Conservation (phyloP, 2,113 vertebrate genomes). For the Myxocyprinus asiaticus region DNA sequence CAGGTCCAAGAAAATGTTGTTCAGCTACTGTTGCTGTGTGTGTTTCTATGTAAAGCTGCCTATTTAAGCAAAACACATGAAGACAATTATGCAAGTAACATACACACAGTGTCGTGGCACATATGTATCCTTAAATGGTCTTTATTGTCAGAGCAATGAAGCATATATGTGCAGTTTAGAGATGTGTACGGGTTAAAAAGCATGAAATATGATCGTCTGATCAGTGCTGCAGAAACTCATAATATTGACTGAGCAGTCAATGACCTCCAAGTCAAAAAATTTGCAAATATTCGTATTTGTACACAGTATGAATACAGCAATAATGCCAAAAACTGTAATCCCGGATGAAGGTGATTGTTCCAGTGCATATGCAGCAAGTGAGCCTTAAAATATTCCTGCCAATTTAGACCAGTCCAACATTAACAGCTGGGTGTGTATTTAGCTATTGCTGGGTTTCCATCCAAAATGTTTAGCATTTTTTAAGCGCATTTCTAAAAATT, state of each 20-base stretch:
- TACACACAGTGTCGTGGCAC: too few relatives aligned
- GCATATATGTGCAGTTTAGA: slow-evolving; percentile 65
- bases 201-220: slow-evolving; percentile 66
- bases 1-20: too few relatives aligned
- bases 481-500: too few relatives aligned
- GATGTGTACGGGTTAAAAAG: slow-evolving; percentile 68
- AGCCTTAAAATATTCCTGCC: not conserved
- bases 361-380: not conserved
- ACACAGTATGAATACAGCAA: not conserved
- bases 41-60: too few relatives aligned
- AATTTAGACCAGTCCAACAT: not conserved
- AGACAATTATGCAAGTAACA: too few relatives aligned
- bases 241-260: not conserved
- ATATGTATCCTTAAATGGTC: slow-evolving; percentile 62
- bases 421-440: not conserved
- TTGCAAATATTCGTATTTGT: not conserved
- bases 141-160: slow-evolving; percentile 69
- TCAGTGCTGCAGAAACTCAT: not conserved
- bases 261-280: not conserved
- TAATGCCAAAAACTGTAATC: not conserved
- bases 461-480: too few relatives aligned
- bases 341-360: not conserved
- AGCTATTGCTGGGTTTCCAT: too few relatives aligned
- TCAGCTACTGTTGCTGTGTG: too few relatives aligned
- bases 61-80: too few relatives aligned